These are phyloP conservation scores for Panagrolaimus sp. DNA, from an alignment of 1,140 invertebrate species.

Conservation along the genomic window DNA sequence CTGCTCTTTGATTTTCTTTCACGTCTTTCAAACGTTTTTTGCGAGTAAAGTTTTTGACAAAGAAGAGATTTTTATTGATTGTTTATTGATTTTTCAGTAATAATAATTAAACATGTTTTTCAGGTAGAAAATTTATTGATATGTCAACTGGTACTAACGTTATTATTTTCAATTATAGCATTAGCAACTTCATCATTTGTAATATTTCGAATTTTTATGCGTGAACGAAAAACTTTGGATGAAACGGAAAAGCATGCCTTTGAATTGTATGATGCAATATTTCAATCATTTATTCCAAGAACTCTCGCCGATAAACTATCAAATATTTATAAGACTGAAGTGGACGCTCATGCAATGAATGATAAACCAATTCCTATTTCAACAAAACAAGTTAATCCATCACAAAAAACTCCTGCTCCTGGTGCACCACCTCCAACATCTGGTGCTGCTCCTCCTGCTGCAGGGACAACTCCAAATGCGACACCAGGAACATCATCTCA, in stretches of 20 bases:
- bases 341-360: not conserved
- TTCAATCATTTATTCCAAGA: slow-evolving; percentile 6
- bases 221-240: not conserved
- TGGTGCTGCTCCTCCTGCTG: too few species aligned
- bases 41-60: too few species aligned
- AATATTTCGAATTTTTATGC: not conserved
- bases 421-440: too few species aligned
- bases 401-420: too few species aligned
- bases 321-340: not conserved
- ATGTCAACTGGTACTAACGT: not conserved
- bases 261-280: slow-evolving; percentile 8
- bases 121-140: not conserved
- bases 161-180: not conserved
- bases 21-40: too few species aligned
- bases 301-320: not conserved
- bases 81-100: not conserved
- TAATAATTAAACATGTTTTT: not conserved
- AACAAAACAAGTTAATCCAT: too few species aligned
- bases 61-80: not conserved
- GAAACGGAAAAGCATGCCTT: slow-evolving; percentile 7
- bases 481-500: too few species aligned
- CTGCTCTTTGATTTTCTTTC: too few species aligned
- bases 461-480: too few species aligned
- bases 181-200: not conserved
- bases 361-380: not conserved